Conservation (phyloP, 2,113 vertebrate species). For the Brachypodius melanocephalos region DNA sequence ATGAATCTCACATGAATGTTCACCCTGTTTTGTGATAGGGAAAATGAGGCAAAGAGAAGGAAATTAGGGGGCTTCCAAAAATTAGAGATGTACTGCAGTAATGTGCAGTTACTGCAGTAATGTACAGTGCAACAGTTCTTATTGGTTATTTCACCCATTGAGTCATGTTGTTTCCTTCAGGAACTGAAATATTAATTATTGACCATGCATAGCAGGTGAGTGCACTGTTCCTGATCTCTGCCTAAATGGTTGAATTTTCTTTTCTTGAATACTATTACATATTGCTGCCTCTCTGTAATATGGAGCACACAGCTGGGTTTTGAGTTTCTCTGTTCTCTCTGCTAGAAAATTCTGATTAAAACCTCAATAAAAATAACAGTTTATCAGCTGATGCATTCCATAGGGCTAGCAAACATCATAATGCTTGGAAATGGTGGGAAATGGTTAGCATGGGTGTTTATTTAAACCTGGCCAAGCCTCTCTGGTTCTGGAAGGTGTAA, state of each 20-base stretch:
- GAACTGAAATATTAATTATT: not conserved
- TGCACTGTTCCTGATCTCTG: not conserved
- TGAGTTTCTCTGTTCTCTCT: not conserved
- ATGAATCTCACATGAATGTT: not conserved
- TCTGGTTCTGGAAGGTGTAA: constrained; percentile 4
- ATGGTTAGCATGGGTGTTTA: not conserved
- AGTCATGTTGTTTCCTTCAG: not conserved
- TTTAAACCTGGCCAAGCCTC: not conserved
- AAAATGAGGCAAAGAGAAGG: not conserved
- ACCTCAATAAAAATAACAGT: not conserved
- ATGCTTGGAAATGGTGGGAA: not conserved
- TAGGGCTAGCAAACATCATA: not conserved
- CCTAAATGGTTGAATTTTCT: not conserved
- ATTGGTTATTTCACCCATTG: not conserved
- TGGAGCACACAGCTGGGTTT: not conserved
- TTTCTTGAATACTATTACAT: not conserved
- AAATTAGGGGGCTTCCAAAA: not conserved
- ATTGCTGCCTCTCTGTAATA: not conserved
- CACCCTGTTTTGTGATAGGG: not conserved
- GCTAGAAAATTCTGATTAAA: not conserved
- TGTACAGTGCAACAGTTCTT: not conserved
- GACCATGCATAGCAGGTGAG: not conserved
- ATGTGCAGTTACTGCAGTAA: too few relatives aligned
- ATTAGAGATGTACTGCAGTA: not conserved
- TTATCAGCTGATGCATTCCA: constrained; percentile 12